Percentiles rank a stretch among this genome's conserved stretches.
Evolutionary conservation across 1,140 invertebrate genomes (phyloP).

Genomic region (Trialeurodes vaporariorum): DNA sequence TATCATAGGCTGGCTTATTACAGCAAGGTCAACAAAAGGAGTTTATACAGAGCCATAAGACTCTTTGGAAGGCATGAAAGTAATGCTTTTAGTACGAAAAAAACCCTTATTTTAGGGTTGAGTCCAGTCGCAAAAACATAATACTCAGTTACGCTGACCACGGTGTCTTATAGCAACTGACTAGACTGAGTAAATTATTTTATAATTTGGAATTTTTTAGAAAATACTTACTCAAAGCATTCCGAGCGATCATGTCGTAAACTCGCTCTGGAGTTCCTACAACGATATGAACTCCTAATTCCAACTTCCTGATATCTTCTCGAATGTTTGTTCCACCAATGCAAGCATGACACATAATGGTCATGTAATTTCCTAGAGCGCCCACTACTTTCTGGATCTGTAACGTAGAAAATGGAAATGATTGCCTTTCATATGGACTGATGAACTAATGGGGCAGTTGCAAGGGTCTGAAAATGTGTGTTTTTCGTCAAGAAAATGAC

Average conservation of each 20-base stretch:
- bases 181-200: slow-evolving; percentile 3
- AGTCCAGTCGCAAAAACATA: background rate
- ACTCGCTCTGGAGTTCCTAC: slow-evolving; percentile 98
- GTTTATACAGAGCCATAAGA: no score
- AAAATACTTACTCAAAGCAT: slow-evolving; percentile 59
- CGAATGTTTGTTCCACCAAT: slow-evolving; percentile 98
- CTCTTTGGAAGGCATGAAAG: no score
- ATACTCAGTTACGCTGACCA: background rate
- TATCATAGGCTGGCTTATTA: no score
- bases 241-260: slow-evolving; percentile 92
- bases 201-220: slow-evolving; percentile 3
- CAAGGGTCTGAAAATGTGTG: no score
- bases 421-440: no score
- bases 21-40: no score
- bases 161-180: background rate
- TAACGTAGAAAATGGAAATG: slow-evolving; percentile 21
- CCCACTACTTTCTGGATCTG: slow-evolving; percentile 87
- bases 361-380: slow-evolving; percentile 96
- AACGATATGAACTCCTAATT: slow-evolving; percentile 89
- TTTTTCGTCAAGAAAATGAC: no score
- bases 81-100: slow-evolving; percentile 4
- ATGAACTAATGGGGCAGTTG: no score
- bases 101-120: background rate
- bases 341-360: slow-evolving; percentile 88
- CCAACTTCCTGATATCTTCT: slow-evolving; percentile 88